Base-by-base conservation (phyloP, 2,113 vertebrate species). In the Thunnus maccoyii region DNA sequence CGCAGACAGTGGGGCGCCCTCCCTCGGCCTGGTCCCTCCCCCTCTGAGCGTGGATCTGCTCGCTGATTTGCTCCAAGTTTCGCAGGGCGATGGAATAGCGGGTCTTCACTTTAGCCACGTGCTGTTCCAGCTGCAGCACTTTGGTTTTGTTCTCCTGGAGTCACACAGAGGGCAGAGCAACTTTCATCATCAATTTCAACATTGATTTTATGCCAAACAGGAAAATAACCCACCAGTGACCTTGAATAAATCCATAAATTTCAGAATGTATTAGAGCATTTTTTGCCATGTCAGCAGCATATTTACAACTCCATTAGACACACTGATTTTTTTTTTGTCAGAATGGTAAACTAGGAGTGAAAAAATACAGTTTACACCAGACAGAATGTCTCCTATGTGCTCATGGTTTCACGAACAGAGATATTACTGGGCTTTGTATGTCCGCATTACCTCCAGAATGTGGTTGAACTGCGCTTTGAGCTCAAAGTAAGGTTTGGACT, bases 401-500 rank as follows among this genome's bases (percentile, higher is more conserved):
- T 56, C 6, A 41, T 41, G 36, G 36, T 20, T 70, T 62, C 32
- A 54, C 32, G 63, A 54, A 63, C 17, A 41, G 7, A 36, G 30
- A 52, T 1, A 12, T 22, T 1, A n/a, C 10, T 16, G 56, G 8
- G 14, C 17, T 67, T 18, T 47, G 7, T 48, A 3, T 52, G 54
- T 54, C 9, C 22, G 50, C 2, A 20, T 80, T 93, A 98, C 97
- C 97, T 98, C 97, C 36, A 98, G 92, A 32, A 97, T 96, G 86
- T 97, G 94, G 94, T 97, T 99, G 92, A 99, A 97, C 93, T 98
- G 97, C 30, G 96, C 96, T 90, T 99, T 98, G 55, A 98, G 95
- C 91, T 98, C 97, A 9, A 99, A 99, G 89, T 99, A 99, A 3
- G 97, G 97, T 27, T 97, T 97, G 88, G 97, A 98, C 91, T 98